Evolutionary conservation across 2,797 vertebrate genomes (phyloP), one percentile per base, ranked within the genome.

Genomic region (Lindbergichthys nudifrons): DNA sequence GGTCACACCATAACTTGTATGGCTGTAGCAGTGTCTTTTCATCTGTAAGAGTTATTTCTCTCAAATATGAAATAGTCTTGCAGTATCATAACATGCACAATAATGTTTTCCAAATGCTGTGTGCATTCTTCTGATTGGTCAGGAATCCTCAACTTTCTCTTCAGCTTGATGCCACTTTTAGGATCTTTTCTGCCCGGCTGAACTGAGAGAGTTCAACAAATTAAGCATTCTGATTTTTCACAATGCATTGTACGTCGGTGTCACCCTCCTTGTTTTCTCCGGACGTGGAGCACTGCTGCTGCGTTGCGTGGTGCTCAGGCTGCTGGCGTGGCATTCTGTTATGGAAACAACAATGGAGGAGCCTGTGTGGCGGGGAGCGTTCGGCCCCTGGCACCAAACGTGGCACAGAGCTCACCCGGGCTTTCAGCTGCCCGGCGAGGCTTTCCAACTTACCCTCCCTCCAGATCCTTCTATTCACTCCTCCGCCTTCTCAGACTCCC

Each of bases 281-380:
- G 14, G 71, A 10, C 8, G 11, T 42, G 47, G 64, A 72, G 43
- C 21, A 4, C 64, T 72, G 64, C 80, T 66, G 77, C 62, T 70
- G 75, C 15, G 39, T 52, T 80, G 66, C 45, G 9, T 65, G 39
- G 73, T 41, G 79, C 36, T 70, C 32, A 2, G 67, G 82, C 81
- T 85, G 88, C 82, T 86, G 85, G 76, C 75, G 61, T 84, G 80
- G 80, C 73, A 53, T 68, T 77, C 76, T 90, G 90, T 87, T 91
- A 48, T 88, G 90, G 87, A 86, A 87, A 88, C 83, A 90, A 93
- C 89, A 93, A 93, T 90, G 80, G 80, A 59, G 82, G 82, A 82
- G 90, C 75, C 86, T 94, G 90, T 92, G 81, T 6, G 79, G 75
- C 72, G 58, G 67, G 83, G 82, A 81, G 73, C 79, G 5, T 21